Conservation (phyloP, 2,797 vertebrate genomes). For the Echiichthys vipera region DNA sequence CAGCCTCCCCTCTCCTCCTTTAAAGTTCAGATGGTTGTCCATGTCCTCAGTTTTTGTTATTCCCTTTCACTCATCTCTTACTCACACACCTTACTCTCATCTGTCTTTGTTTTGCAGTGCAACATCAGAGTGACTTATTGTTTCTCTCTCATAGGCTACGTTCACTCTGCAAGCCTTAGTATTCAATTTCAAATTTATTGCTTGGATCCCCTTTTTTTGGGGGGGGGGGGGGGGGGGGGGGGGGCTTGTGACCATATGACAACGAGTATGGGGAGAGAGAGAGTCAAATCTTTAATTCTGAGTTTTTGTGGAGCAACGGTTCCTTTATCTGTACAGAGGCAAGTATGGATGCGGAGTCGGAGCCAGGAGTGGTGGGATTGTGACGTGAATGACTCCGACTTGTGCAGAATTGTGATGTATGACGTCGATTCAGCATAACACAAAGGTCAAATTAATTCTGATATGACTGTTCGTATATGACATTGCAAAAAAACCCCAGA, state of each 20-base stretch:
- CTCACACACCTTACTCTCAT: not conserved
- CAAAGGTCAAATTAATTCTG: too few relatives aligned
- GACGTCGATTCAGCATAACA: too few relatives aligned
- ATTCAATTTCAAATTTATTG: too few relatives aligned
- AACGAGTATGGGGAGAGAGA: not conserved
- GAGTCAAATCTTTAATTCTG: not conserved
- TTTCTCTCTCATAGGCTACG: too few relatives aligned
- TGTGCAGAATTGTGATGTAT: too few relatives aligned
- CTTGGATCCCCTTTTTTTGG: too few relatives aligned
- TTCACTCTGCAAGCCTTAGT: too few relatives aligned
- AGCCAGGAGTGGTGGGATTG: not conserved
- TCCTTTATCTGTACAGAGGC: not conserved
- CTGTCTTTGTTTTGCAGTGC: not conserved
- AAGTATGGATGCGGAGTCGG: not conserved
- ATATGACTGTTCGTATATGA: too few relatives aligned
- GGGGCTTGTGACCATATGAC: not conserved
- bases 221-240: too few relatives aligned
- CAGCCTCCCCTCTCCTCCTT: not conserved
- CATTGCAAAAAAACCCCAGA: too few relatives aligned
- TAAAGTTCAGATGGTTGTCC: conserved; percentile 14
- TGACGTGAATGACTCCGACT: too few relatives aligned
- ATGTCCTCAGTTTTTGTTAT: conserved; percentile 15
- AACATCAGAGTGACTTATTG: not conserved
- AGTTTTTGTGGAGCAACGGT: not conserved
- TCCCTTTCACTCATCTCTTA: not conserved